Evolutionary conservation across 2,888 invertebrate species (phyloP).

Genomic region (Ennomos quercinarius): DNA sequence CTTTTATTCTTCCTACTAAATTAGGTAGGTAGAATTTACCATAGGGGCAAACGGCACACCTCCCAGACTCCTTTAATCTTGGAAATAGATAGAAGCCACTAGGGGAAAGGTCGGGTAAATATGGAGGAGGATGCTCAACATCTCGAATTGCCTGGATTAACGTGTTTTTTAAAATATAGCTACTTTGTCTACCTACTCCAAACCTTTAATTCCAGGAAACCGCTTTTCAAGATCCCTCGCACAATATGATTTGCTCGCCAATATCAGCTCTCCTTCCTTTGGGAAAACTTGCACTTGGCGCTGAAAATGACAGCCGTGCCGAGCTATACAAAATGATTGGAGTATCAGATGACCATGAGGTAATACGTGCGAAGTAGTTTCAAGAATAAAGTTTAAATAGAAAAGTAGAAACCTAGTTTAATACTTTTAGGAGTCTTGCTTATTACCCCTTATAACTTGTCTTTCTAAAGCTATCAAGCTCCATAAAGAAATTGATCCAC

Average conservation of each 20-base stretch:
- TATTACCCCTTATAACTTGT: not conserved
- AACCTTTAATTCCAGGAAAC: constrained; percentile 9
- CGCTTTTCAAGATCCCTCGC: constrained; percentile 1
- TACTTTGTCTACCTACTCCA: no score
- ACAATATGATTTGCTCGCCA: constrained; percentile 36
- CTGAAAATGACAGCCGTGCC: not conserved
- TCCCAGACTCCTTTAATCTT: no score
- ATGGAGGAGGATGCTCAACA: no score
- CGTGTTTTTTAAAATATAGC: no score
- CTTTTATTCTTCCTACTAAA: no score
- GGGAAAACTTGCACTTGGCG: constrained; percentile 31
- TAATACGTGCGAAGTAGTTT: not conserved
- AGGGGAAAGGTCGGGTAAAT: no score
- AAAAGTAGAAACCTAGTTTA: not conserved
- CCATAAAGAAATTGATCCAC: constrained; percentile 11
- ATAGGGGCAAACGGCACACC: no score
- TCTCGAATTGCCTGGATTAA: no score
- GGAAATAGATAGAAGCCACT: no score
- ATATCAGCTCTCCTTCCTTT: constrained; percentile 34
- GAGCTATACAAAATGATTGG: constrained; percentile 13
- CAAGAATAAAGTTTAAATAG: not conserved
- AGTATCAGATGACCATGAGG: not conserved
- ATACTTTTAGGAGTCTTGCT: no score
- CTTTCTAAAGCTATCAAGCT: constrained; percentile 6
- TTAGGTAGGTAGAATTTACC: no score